Base-by-base conservation (phyloP, 2,888 invertebrate genomes). In the Noctua janthina region DNA sequence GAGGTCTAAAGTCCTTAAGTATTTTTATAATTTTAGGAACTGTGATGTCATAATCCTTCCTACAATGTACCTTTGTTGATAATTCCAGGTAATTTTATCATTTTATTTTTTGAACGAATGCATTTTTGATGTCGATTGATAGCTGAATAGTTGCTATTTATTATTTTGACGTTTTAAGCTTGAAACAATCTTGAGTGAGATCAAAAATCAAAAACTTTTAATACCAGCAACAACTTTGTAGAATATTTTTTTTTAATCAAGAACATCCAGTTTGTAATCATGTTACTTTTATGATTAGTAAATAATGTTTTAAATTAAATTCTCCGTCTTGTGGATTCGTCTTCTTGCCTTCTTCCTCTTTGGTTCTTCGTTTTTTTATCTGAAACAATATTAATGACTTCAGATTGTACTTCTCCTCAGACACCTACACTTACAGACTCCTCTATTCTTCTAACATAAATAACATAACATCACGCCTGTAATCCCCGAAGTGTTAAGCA, bases 1-100 rank as follows among this genome's bases (percentile, higher is more conserved):
- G 76, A 76, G 73, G 74, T 56, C 80, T 74, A 5, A 62, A 39
- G n/a, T 51, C 15, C 64, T 56, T 29, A 66, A n/a, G 10, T 80
- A 35, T 35, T 54, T 70, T 62, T 51, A 39, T 71, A 66, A 23
- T 68, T 78, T 46, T 62, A 17, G 43, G 39, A 54, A 64, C 51
- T 20, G 11, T 84, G 51, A 84, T 46, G 67, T 74, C 75, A 83
- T 76, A 74, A 20, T 66, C 35, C 51, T 56, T 66, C 35, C 43
- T 56, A 8, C 64, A 64, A 35, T 73, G n/a, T 20, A 68, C 43
- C 39, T 74, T 62, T 46, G 59, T 39, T 67, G 15, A 17, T 39
- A 49, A 20, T 69, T 70, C 11, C 15, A 39, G 17, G 79, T 72
- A 20, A 64, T 72, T 49, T 39, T 17, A 20, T 43, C n/a, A 43